Conservation (phyloP, 2,113 vertebrate species). For the Narcine bancroftii region DNA sequence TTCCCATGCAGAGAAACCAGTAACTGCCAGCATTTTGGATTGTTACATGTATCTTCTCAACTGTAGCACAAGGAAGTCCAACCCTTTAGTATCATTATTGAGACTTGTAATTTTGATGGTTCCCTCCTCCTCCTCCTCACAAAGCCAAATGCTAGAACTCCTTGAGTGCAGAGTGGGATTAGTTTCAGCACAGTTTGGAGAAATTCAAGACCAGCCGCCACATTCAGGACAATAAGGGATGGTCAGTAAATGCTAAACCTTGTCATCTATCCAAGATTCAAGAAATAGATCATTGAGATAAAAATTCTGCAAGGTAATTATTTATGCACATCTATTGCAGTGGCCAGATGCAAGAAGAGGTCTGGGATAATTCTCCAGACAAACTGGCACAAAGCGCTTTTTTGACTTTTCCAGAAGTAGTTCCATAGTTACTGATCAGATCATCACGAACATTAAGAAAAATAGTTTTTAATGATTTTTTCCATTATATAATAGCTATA, state of each 20-base stretch:
- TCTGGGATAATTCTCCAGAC: background rate
- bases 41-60: background rate
- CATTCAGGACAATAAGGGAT: no score
- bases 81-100: background rate
- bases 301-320: background rate
- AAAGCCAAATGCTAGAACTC: no score
- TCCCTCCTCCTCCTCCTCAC: no score
- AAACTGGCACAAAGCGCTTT: slow-evolving; percentile 18
- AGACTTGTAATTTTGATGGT: background rate
- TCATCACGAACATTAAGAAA: slow-evolving; percentile 86
- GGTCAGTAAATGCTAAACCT: no score
- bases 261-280: background rate
- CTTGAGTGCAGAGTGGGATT: no score
- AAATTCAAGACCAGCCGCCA: no score
- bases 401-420: slow-evolving; percentile 42
- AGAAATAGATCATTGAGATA: background rate
- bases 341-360: background rate
- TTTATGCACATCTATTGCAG: background rate
- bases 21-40: background rate
- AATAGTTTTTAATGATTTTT: slow-evolving; percentile 91
- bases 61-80: background rate
- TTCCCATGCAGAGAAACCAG: background rate
- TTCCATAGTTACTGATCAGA: slow-evolving; percentile 80
- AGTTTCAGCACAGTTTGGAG: no score
- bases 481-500: slow-evolving; percentile 91